These are phyloP conservation scores for Dipodomys spectabilis DNA, from an alignment of 2,113 vertebrate species.

Conservation along the genomic window DNA sequence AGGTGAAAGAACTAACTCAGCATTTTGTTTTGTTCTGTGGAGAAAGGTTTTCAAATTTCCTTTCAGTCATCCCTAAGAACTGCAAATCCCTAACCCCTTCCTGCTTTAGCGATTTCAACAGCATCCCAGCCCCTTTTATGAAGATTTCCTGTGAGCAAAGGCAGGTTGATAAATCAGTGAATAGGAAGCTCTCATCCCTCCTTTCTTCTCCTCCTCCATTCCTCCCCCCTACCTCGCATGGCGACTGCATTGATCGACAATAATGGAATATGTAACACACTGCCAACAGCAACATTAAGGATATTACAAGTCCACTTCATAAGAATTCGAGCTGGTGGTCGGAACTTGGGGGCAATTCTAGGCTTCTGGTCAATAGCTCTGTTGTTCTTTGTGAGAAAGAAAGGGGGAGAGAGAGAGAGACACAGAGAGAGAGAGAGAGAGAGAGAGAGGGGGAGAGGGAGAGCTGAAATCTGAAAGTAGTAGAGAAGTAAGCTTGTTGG, in stretches of 20 bases:
- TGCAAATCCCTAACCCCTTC: conserved; percentile 78
- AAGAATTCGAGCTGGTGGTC: conserved; percentile 74
- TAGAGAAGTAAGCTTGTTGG: conserved; percentile 30
- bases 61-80: conserved; percentile 68
- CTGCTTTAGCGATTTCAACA: conserved; percentile 82
- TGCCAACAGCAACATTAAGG: conserved; percentile 87
- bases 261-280: conserved; percentile 87
- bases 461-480: conserved; percentile 60
- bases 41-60: conserved; percentile 83
- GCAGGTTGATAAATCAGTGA: conserved; percentile 91
- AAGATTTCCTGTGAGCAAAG: conserved; percentile 86
- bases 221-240: conserved; percentile 84
- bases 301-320: conserved; percentile 84
- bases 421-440: background rate
- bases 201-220: conserved; percentile 77
- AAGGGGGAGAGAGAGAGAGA: background rate
- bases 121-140: conserved; percentile 84
- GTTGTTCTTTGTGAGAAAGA: conserved; percentile 63
- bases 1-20: conserved; percentile 79
- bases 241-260: conserved; percentile 89
- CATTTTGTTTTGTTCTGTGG: conserved; percentile 80
- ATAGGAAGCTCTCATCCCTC: conserved; percentile 89
- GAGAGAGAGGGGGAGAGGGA: background rate
- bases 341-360: conserved; percentile 77
- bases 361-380: conserved; percentile 73